These are phyloP conservation scores for Drosophila rellima DNA, from an alignment of 2,888 invertebrate species.

Conservation along the genomic window DNA sequence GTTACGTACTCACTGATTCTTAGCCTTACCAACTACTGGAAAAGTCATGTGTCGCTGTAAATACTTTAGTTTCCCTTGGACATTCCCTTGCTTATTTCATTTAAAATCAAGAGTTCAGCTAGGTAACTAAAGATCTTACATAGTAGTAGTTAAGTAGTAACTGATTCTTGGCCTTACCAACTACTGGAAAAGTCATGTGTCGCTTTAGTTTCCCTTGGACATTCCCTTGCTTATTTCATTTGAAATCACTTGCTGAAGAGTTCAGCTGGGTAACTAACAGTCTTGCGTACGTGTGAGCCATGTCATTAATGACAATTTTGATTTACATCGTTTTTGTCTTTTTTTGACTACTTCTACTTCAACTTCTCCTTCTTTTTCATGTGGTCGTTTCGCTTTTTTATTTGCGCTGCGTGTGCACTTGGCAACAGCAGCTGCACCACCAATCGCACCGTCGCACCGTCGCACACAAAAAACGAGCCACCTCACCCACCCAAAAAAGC, in stretches of 20 bases:
- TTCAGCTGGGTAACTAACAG: not conserved
- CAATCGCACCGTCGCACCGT: slow-evolving; percentile 7
- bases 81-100: not conserved
- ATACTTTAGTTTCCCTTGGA: not conserved
- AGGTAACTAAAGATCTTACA: too few relatives aligned
- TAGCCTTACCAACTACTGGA: not conserved
- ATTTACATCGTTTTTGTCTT: slow-evolving; percentile 61
- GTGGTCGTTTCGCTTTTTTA: slow-evolving; percentile 19
- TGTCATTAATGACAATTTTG: slow-evolving; percentile 71
- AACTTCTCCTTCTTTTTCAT: not conserved
- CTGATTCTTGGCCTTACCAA: not conserved
- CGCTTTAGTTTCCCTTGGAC: not conserved
- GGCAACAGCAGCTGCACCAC: slow-evolving; percentile 59
- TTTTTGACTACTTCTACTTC: not conserved
- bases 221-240: not conserved
- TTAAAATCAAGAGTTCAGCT: too few relatives aligned
- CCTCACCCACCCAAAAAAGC: slow-evolving; percentile 28
- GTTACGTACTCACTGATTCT: not conserved
- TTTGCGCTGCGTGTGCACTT: slow-evolving; percentile 67
- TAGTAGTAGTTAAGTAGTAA: too few relatives aligned
- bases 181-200: not conserved
- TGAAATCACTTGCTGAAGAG: not conserved
- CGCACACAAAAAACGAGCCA: slow-evolving; percentile 15
- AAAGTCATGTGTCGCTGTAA: not conserved
- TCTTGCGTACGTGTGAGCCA: slow-evolving; percentile 30